Percentiles rank a stretch among this genome's conserved stretches.
phyloP scores from a whole-genome alignment of 1,140 invertebrate genomes.

The Chironomus tepperi region DNA sequence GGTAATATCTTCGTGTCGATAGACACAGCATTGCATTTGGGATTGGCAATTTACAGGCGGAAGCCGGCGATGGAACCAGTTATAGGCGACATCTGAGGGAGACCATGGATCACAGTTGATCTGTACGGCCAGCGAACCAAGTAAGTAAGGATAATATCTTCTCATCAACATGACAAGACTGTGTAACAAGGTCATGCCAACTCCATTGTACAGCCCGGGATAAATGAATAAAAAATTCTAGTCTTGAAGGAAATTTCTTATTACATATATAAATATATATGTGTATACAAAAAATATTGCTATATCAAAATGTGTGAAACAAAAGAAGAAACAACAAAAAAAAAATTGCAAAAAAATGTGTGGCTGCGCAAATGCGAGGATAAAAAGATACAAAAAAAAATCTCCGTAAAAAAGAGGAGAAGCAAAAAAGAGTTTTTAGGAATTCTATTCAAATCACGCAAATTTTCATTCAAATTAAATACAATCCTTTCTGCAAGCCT shows the following conservation, averaged over 20 bases:
- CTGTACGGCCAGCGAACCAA: too few relatives aligned
- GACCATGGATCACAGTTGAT: too few relatives aligned
- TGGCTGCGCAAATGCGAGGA: slow-evolving; percentile 8
- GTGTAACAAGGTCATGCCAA: not conserved
- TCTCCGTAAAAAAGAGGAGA: not conserved
- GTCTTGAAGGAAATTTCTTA: too few relatives aligned
- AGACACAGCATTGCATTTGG: too few relatives aligned
- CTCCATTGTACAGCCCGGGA: not conserved
- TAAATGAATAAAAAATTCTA: not conserved
- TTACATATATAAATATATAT: too few relatives aligned
- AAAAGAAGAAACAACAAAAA: not conserved
- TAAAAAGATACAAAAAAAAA: not conserved
- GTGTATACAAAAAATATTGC: not conserved
- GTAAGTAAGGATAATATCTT: too few relatives aligned
- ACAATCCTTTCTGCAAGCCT: slow-evolving; percentile 1
- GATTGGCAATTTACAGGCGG: too few relatives aligned
- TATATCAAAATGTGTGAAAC: not conserved
- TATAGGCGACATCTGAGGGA: too few relatives aligned
- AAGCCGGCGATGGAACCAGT: too few relatives aligned
- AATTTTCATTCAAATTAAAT: slow-evolving; percentile 15
- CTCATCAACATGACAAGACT: too few relatives aligned
- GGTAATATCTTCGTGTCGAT: too few relatives aligned
- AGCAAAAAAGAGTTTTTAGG: not conserved
- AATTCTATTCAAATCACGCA: slow-evolving; percentile 13
- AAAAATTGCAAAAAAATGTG: not conserved